Conservation (phyloP, 2,888 invertebrate species). For the Agrotis clavis region DNA sequence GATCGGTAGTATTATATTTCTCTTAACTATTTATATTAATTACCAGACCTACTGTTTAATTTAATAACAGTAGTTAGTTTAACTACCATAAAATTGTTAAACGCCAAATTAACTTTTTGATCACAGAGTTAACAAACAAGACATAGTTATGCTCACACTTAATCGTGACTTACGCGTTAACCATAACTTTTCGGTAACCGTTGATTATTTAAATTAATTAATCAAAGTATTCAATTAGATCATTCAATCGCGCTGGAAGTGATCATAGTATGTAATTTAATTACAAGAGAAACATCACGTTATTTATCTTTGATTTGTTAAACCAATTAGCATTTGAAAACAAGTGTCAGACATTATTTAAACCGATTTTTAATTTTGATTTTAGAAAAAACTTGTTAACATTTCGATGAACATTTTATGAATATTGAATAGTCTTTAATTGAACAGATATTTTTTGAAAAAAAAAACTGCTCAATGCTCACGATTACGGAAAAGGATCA, state of each 20-base stretch:
- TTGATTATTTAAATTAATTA: slow-evolving; percentile 40
- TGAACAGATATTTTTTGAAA: slow-evolving; percentile 67
- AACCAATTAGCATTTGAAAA: slow-evolving; percentile 33
- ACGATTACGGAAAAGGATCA: slow-evolving; percentile 84
- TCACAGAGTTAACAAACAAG: slow-evolving; percentile 30
- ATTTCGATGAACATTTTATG: slow-evolving; percentile 27
- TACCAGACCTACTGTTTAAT: slow-evolving; percentile 6
- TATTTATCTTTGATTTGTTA: slow-evolving; percentile 19
- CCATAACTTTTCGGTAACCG: slow-evolving; percentile 24
- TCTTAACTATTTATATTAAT: slow-evolving; percentile 1
- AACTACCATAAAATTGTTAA: slow-evolving; percentile 17
- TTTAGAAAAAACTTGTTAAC: slow-evolving; percentile 43
- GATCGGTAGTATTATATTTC: neutral
- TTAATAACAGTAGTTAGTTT: neutral
- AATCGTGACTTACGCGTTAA: slow-evolving; percentile 56
- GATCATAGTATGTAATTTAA: slow-evolving; percentile 23
- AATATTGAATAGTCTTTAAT: slow-evolving; percentile 69
- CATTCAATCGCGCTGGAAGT: slow-evolving; percentile 42
- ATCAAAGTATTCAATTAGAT: slow-evolving; percentile 34
- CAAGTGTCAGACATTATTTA: slow-evolving; percentile 21
- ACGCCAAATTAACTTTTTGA: slow-evolving; percentile 5
- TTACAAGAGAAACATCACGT: slow-evolving; percentile 21
- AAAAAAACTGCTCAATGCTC: slow-evolving; percentile 70
- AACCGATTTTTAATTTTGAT: slow-evolving; percentile 26
- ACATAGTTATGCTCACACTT: slow-evolving; percentile 20